Conservation (phyloP, 2,888 invertebrate genomes). For the Zonitis immaculata region DNA sequence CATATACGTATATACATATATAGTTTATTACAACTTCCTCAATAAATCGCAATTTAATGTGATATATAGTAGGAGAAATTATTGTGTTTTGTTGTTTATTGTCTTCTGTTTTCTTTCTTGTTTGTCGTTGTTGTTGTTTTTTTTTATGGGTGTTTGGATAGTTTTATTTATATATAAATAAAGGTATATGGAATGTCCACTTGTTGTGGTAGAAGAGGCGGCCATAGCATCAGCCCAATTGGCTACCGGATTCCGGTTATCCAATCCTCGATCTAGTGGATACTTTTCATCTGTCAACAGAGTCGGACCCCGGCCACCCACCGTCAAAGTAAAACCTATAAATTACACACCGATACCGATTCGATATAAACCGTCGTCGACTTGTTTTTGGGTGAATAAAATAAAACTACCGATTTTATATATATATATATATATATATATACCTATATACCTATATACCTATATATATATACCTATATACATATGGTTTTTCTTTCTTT, state of each 20-base stretch:
- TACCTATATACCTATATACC: no score
- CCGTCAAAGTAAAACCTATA: constrained; percentile 46
- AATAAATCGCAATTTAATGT: background rate
- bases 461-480: no score
- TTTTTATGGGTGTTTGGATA: constrained; percentile 19
- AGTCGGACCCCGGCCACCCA: constrained; percentile 47
- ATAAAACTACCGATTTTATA: constrained; percentile 34
- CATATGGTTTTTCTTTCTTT: no score
- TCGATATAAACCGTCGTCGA: constrained; percentile 33
- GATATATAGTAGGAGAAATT: background rate
- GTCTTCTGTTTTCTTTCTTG: background rate
- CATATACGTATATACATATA: no score
- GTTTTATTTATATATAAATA: no score
- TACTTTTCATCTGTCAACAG: constrained; percentile 51
- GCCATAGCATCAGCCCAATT: constrained; percentile 47
- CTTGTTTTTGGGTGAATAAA: constrained; percentile 39
- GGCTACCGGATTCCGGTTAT: constrained; percentile 50
- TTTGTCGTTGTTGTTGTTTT: no score
- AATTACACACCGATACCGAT: constrained; percentile 45
- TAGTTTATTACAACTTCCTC: background rate
- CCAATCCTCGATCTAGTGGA: constrained; percentile 50
- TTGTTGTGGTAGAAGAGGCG: constrained; percentile 23
- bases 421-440: no score
- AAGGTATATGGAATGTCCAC: constrained; percentile 25
- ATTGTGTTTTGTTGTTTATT: background rate